Conservation (phyloP, 2,888 invertebrate species). For the Drosophila kanekoi region DNA sequence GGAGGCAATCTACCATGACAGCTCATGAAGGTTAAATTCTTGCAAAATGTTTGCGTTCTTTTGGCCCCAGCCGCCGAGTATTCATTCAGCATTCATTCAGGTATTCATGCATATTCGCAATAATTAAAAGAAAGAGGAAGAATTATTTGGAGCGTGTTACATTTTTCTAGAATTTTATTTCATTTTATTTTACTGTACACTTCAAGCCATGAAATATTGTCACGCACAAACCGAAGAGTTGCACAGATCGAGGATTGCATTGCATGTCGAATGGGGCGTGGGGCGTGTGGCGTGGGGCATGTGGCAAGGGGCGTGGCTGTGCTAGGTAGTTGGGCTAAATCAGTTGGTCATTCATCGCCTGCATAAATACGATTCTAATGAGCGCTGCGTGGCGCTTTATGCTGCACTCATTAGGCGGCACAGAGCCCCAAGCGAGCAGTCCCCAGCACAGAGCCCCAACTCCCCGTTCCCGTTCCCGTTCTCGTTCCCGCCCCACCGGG, state of each 20-base stretch:
- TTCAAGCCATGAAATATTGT: conserved; percentile 68
- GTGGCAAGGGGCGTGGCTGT: neutral
- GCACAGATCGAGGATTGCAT: conserved; percentile 13
- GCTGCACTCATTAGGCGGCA: conserved; percentile 50
- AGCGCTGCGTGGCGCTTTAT: conserved; percentile 48
- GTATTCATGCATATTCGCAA: conserved; percentile 17
- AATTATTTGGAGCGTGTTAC: conserved; percentile 64
- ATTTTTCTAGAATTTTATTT: conserved; percentile 2
- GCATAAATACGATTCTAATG: conserved; percentile 62
- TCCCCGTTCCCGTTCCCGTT: too few species aligned
- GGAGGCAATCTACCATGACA: conserved; percentile 74
- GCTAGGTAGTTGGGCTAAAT: neutral
- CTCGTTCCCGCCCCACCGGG: neutral
- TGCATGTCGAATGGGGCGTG: conserved; percentile 8
- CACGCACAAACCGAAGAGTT: conserved; percentile 54
- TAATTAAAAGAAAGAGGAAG: conserved; percentile 65
- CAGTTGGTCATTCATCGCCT: conserved; percentile 51
- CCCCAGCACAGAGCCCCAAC: too few species aligned
- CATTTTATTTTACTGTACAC: neutral
- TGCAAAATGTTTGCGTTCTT: conserved; percentile 63
- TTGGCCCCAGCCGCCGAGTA: neutral
- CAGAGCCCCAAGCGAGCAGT: too few species aligned
- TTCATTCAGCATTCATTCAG: conserved; percentile 2
- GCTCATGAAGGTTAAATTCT: conserved; percentile 77
- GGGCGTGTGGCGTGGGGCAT: neutral